phyloP scores from a whole-genome alignment of 2,888 invertebrate species.

The Ommatoiulus sabulosus region DNA sequence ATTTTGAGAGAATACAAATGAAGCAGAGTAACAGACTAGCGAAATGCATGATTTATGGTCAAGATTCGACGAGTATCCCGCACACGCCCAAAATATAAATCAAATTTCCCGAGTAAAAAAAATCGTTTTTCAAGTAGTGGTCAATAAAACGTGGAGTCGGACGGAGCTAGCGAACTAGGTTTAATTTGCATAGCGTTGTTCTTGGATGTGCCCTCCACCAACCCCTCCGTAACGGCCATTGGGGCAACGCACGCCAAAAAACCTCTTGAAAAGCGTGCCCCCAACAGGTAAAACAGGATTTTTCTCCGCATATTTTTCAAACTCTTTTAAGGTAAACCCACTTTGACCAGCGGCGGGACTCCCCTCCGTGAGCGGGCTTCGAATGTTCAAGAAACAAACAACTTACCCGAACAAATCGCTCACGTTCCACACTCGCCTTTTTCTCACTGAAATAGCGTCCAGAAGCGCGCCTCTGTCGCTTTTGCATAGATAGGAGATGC shows the following conservation, averaged over 20 bases:
- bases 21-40: too few species aligned
- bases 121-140: not conserved
- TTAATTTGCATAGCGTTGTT: constrained; percentile 31
- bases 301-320: not conserved
- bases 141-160: not conserved
- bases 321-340: not conserved
- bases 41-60: not conserved
- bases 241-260: constrained; percentile 16
- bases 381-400: not conserved
- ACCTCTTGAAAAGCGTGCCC: constrained; percentile 1
- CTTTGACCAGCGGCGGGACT: not conserved
- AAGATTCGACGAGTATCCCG: too few species aligned
- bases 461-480: not conserved
- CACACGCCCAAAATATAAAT: not conserved
- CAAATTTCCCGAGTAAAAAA: not conserved
- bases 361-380: not conserved
- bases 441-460: not conserved
- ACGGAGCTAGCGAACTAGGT: not conserved
- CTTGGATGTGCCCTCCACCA: not conserved
- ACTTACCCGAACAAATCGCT: constrained; percentile 18
- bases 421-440: not conserved
- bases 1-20: too few species aligned
- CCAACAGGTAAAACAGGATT: constrained; percentile 34
- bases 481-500: not conserved
- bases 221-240: not conserved